phyloP scores from a whole-genome alignment of 2,797 vertebrate genomes.

The Pantherophis alleghaniensis region DNA sequence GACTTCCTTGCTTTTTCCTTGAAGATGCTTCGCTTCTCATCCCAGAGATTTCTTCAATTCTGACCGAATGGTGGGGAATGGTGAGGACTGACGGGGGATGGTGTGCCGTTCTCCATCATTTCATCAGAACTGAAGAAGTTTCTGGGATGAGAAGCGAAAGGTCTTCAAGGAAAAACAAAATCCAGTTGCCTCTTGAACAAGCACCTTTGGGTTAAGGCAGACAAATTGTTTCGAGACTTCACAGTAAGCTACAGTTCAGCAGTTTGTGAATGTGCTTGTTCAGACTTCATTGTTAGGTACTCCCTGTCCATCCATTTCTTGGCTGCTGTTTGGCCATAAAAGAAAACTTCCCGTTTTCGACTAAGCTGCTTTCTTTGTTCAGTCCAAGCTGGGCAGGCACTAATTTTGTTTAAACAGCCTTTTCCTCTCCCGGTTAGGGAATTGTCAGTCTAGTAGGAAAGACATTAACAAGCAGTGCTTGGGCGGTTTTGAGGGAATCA shows the following conservation, averaged over 20 bases:
- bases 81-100: too few relatives aligned
- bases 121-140: too few relatives aligned
- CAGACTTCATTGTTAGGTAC: neutral
- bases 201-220: neutral
- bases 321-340: neutral
- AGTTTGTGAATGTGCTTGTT: neutral
- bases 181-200: neutral
- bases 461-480: neutral
- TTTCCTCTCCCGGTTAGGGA: neutral
- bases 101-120: too few relatives aligned
- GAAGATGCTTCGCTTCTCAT: too few relatives aligned
- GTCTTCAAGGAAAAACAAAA: neutral
- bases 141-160: neutral
- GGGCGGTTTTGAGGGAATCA: neutral
- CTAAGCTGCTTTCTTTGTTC: neutral
- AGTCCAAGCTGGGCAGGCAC: neutral
- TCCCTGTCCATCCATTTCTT: neutral
- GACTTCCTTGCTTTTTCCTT: too few relatives aligned
- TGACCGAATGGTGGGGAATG: too few relatives aligned
- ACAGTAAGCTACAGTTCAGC: neutral
- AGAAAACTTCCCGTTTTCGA: neutral
- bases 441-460: neutral
- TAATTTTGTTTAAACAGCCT: neutral
- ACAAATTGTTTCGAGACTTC: neutral
- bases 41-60: too few relatives aligned